Conservation (phyloP, 1,140 invertebrate genomes). For the Schlechtendalia chinensis region DNA sequence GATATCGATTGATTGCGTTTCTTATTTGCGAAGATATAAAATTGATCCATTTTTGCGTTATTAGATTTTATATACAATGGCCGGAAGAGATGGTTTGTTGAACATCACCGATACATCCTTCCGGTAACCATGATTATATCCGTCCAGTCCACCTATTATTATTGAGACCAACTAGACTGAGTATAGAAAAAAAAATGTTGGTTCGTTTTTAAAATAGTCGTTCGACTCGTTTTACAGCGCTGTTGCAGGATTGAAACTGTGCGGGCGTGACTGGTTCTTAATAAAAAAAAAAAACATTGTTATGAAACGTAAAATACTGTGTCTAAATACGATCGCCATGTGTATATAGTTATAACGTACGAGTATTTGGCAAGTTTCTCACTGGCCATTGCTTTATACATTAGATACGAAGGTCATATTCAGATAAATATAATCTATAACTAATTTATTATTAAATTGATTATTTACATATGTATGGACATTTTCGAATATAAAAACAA, state of each 20-base stretch:
- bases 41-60: constrained; percentile 18
- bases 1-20: background rate
- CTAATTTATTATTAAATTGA: background rate
- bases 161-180: background rate
- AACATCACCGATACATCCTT: constrained; percentile 46
- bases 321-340: constrained; percentile 37
- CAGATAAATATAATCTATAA: constrained; percentile 13
- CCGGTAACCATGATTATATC: constrained; percentile 47
- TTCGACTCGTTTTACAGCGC: constrained; percentile 42
- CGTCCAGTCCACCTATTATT: constrained; percentile 29
- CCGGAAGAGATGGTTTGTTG: constrained; percentile 46
- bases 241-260: constrained; percentile 41
- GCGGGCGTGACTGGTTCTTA: constrained; percentile 47
- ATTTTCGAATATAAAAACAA: no score
- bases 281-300: constrained; percentile 21
- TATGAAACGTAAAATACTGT: constrained; percentile 40
- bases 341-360: background rate
- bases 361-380: constrained; percentile 40
- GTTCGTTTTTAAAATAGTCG: constrained; percentile 27
- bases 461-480: no score
- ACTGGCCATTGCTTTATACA: background rate
- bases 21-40: background rate
- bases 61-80: constrained; percentile 37
- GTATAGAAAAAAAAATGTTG: constrained; percentile 17
- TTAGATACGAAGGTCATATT: constrained; percentile 4